Evolutionary conservation across 1,140 invertebrate genomes (phyloP), one percentile per base, ranked within the genome.

Genomic region (Drosophila mauritiana): DNA sequence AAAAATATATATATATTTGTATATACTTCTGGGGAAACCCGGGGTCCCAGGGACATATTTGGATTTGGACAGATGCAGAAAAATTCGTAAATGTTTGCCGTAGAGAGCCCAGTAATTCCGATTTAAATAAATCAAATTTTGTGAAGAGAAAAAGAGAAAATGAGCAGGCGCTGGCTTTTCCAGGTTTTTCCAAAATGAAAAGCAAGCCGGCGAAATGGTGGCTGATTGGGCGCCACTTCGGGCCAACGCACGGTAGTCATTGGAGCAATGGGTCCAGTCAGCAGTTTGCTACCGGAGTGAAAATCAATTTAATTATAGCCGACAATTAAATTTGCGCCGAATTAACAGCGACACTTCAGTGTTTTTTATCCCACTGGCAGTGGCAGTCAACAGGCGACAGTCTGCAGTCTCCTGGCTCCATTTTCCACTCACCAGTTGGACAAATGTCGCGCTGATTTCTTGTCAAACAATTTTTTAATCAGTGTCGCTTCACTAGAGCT

Each of bases 301-400:
- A 86, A 90, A 90, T 90, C 86, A 90, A 90, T 90, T 90, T 90
- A 90, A 90, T 90, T 90, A 89, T 81, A 90, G 86, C 82, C 73
- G 88, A 90, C 88, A 90, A 90, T 90, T 90, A 90, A 90, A 90
- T 90, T 90, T 90, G 86, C 84, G 84, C 72, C 73, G 77, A 89
- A 89, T 89, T 89, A 89, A 80, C 85, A 54, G 84, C 75, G 80
- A 80, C 84, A 89, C 84, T 89, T 80, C 57, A 68, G 70, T 52
- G 59, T 69, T 55, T 45, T 69, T 69, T 39, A 37, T 13, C 12
- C 36, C 36, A 37, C 8, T 11, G 36, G 31, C 51, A 42, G 36
- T 1, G 68, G 54, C 43, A 49, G 76, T 34, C 76, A 37, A 56
- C 52, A 54, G 54, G 27, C 55, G 42, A 20, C 22, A 17, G 7